A percentile compares a stretch with the other conserved stretches of the same genome.
These are phyloP conservation scores for Uromys caudimaculatus DNA, from an alignment of 2,797 vertebrate species.

Conservation along the genomic window DNA sequence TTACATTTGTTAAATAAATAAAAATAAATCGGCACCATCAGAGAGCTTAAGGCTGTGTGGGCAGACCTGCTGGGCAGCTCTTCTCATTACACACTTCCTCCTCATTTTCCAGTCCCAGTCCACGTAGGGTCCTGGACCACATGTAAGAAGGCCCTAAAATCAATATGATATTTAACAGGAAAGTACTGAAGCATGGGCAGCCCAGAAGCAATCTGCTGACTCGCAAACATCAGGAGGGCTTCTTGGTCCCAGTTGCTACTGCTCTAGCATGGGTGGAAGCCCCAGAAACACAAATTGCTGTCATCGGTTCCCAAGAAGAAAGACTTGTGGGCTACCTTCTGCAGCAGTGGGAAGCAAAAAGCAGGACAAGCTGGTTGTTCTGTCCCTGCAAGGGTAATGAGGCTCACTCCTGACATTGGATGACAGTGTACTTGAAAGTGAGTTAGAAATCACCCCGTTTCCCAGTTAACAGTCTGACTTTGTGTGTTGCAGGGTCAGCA, in stretches of 20 bases:
- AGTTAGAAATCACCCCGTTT: slow-evolving; percentile 74
- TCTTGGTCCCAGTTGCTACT: not conserved
- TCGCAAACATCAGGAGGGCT: not conserved
- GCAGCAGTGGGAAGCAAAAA: slow-evolving; percentile 71
- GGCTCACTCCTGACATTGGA: slow-evolving; percentile 65
- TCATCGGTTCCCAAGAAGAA: slow-evolving; percentile 67
- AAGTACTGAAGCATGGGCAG: slow-evolving; percentile 52
- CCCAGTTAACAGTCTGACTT: slow-evolving; percentile 49
- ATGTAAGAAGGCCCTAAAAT: slow-evolving; percentile 53
- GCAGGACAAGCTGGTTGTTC: slow-evolving; percentile 27
- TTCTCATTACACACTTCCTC: not conserved
- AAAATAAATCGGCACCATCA: slow-evolving; percentile 40
- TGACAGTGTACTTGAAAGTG: slow-evolving; percentile 66
- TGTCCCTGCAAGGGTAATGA: slow-evolving; percentile 76
- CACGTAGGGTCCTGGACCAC: not conserved
- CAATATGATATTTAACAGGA: slow-evolving; percentile 70
- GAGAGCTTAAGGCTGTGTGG: slow-evolving; percentile 45
- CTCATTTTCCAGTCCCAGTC: not conserved
- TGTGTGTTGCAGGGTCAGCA: slow-evolving; percentile 67
- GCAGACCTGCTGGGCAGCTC: slow-evolving; percentile 23
- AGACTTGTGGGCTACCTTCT: slow-evolving; percentile 53
- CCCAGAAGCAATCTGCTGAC: slow-evolving; percentile 65
- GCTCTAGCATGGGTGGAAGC: slow-evolving; percentile 12
- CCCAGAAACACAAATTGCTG: slow-evolving; percentile 75
- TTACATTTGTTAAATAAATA: slow-evolving; percentile 62